Evolutionary conservation across 1,140 invertebrate genomes (phyloP).

Genomic region (Drosophila triauraria): DNA sequence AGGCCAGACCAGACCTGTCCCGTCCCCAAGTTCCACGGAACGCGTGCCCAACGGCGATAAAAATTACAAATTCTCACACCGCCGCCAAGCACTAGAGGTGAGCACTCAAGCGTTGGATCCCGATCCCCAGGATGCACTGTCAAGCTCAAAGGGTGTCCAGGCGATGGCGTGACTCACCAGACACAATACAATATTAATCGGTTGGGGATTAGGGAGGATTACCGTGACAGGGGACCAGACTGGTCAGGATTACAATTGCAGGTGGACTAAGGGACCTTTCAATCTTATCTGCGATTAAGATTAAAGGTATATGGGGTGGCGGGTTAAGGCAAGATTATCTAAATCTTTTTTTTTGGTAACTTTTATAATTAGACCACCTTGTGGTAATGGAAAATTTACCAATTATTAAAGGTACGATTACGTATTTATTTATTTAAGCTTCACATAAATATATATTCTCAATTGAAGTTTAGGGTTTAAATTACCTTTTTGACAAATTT

Average conservation of each 20-base stretch:
- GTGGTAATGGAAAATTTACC: not conserved
- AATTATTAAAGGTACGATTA: not conserved
- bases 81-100: conserved; percentile 26
- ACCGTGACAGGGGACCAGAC: conserved; percentile 24
- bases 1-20: conserved; percentile 20
- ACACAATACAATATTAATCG: conserved; percentile 52
- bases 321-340: not conserved
- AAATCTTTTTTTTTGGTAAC: too few species aligned
- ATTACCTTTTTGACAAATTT: too few species aligned
- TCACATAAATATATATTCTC: too few species aligned
- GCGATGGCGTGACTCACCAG: conserved; percentile 55
- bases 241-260: conserved; percentile 19
- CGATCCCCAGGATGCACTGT: conserved; percentile 36
- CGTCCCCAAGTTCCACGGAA: not conserved
- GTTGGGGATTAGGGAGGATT: conserved; percentile 39
- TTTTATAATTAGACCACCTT: too few species aligned
- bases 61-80: conserved; percentile 69
- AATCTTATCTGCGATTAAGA: conserved; percentile 10
- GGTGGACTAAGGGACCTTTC: conserved; percentile 4
- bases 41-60: conserved; percentile 72
- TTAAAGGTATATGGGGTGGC: not conserved
- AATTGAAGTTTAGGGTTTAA: too few species aligned
- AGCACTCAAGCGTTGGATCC: conserved; percentile 29
- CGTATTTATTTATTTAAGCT: not conserved
- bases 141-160: conserved; percentile 15